These are phyloP conservation scores for Prietella phreatophila DNA, from an alignment of 2,113 vertebrate species.

Conservation along the genomic window DNA sequence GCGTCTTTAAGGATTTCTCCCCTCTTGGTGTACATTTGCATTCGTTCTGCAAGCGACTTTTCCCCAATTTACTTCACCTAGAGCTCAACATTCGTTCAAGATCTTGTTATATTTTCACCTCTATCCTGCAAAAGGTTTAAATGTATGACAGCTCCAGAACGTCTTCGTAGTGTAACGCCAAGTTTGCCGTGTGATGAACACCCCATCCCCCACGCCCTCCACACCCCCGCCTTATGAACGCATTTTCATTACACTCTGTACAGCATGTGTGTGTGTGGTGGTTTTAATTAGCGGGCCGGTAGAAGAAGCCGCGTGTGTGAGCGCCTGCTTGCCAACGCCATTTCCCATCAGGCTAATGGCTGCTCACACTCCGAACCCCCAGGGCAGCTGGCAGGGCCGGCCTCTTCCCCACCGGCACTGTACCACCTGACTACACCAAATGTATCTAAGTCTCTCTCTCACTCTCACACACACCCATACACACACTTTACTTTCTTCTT, in stretches of 20 bases:
- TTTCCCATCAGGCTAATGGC: conserved; percentile 76
- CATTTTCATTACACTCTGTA: conserved; percentile 42
- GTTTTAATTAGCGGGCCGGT: conserved; percentile 72
- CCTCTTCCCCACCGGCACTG: conserved; percentile 44
- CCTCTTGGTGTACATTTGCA: neutral
- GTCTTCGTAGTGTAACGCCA: neutral
- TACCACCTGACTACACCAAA: conserved; percentile 17
- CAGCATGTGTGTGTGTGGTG: conserved; percentile 62
- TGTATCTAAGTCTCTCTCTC: conserved; percentile 6
- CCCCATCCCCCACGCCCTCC: neutral
- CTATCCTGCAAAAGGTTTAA: neutral
- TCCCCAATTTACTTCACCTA: neutral
- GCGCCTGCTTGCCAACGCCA: conserved; percentile 70
- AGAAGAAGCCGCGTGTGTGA: conserved; percentile 64
- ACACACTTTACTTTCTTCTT: neutral
- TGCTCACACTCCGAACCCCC: conserved; percentile 65
- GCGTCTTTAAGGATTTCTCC: neutral
- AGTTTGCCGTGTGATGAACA: neutral
- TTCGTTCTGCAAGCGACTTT: conserved; percentile 15
- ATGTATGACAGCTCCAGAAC: neutral
- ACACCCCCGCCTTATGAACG: neutral
- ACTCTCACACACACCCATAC: neutral
- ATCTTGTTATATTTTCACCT: conserved; percentile 4
- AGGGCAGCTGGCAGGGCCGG: conserved; percentile 60
- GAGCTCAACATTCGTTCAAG: neutral